Base-by-base conservation (phyloP, 2,888 invertebrate genomes). In the Lithosia quadra region DNA sequence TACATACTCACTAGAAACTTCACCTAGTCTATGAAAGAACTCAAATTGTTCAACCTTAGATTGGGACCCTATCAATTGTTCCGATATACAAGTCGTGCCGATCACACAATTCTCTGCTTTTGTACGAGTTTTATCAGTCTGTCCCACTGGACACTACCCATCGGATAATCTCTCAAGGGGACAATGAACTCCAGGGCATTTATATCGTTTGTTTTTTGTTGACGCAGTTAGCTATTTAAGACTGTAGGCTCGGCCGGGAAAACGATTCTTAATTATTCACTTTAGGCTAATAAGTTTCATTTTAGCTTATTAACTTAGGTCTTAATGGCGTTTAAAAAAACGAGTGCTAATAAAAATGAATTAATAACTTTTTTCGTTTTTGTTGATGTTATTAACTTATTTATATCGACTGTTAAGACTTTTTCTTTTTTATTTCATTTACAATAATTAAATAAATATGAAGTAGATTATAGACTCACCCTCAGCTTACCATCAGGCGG, bases 171-270 rank as follows among this genome's bases (percentile, higher is more conserved):
- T 33, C 34, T 61, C 60, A 22, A 59, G 62, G 59, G 75, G 69
- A 59, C 80, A 33, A 43, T n/a, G 75, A 77, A 66, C 78, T 66
- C 62, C 21, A 10, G 21, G 28, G n/a, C 18, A 55, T 34, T 63
- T 13, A 22, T 22, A 8, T 58, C 66, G 49, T 63, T 63, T 66
- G 67, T 73, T 73, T 43, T 49, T 49, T 49, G 67, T 67, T 60
- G 24, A 63, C 63, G 63, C 36, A 67, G 33, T 63, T n/a, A 28
- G 55, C 33, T 43, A 53, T 62, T 63, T 43, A 68, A 59, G 57
- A 0, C 33, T 61, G 60, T 67, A 49, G 24, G 24, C 59, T 59
- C 49, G 43, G 53, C 34, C 62, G 33, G 15, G 55, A 56, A 61
- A 18, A 7, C 36, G 3, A 24, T 63, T 13, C 57, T 67, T 63